phyloP scores from a whole-genome alignment of 2,797 vertebrate genomes.

The Pristis pectinata region DNA sequence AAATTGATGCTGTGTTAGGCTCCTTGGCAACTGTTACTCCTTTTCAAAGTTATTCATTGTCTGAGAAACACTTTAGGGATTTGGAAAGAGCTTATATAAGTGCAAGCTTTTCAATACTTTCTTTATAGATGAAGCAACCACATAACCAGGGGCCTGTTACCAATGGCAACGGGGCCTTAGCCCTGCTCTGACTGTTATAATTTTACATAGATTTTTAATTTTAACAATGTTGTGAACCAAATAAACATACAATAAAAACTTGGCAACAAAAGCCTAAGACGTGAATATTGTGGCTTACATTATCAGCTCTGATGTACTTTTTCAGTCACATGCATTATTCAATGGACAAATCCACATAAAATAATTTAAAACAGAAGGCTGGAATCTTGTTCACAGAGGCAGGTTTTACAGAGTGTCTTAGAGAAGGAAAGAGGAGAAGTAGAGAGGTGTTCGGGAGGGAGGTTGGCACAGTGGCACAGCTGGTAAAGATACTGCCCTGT shows the following conservation, averaged over 20 bases:
- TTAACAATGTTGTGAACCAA: not conserved
- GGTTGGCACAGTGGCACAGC: too few species aligned
- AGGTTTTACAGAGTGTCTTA: too few species aligned
- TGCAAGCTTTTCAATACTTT: not conserved
- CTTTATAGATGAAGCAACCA: not conserved
- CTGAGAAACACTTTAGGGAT: not conserved
- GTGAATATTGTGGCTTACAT: not conserved
- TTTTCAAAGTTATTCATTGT: conserved; percentile 3
- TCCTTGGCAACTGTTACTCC: not conserved
- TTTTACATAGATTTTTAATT: conserved; percentile 9
- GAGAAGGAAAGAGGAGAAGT: too few species aligned
- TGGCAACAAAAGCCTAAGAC: not conserved
- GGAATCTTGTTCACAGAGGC: too few species aligned
- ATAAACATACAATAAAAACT: not conserved
- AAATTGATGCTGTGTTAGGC: not conserved
- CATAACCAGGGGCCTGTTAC: not conserved
- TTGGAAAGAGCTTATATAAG: not conserved
- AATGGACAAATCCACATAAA: not conserved
- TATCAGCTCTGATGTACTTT: not conserved
- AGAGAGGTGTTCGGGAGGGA: too few species aligned
- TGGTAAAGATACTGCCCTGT: too few species aligned
- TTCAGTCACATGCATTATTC: conserved; percentile 1
- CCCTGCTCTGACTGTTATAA: not conserved
- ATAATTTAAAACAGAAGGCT: too few species aligned
- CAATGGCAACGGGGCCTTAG: not conserved